phyloP scores from a whole-genome alignment of 2,888 invertebrate genomes.

The Odontomyia ornata region DNA sequence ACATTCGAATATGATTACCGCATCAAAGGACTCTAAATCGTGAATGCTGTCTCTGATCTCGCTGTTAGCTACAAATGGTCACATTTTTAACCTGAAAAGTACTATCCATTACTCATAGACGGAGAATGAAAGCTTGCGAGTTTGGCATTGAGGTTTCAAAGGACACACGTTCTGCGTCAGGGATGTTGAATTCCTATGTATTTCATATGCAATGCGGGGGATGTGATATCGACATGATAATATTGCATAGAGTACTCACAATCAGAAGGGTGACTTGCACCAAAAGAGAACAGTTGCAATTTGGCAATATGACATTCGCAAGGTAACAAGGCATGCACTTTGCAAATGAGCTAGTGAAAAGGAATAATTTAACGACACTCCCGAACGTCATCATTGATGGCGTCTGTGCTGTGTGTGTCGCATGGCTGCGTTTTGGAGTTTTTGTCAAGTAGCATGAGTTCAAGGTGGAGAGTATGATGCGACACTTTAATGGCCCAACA shows the following conservation, averaged over 20 bases:
- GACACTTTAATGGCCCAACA: not conserved
- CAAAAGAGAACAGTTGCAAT: constrained; percentile 37
- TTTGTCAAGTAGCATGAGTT: not conserved
- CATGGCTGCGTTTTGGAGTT: not conserved
- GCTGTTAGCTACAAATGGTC: constrained; percentile 19
- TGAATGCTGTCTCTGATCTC: constrained; percentile 4
- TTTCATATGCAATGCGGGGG: not conserved
- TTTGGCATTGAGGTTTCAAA: not conserved
- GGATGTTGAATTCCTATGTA: not conserved
- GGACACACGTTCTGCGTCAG: not conserved
- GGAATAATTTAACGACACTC: constrained; percentile 44
- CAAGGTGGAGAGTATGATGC: not conserved
- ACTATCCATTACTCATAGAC: constrained; percentile 15
- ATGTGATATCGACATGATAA: not conserved
- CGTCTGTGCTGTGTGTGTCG: not conserved
- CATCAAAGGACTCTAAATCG: constrained; percentile 24
- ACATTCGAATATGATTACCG: not conserved
- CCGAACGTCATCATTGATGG: not conserved
- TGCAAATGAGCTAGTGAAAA: constrained; percentile 43
- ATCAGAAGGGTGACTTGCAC: constrained; percentile 8
- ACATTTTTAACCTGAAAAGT: constrained; percentile 18
- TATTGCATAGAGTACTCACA: not conserved
- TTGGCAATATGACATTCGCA: constrained; percentile 36
- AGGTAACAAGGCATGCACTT: constrained; percentile 42
- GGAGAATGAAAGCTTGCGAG: not conserved